Evolutionary conservation across 1,140 invertebrate species (phyloP).

Genomic region (Oryzaephilus surinamensis): DNA sequence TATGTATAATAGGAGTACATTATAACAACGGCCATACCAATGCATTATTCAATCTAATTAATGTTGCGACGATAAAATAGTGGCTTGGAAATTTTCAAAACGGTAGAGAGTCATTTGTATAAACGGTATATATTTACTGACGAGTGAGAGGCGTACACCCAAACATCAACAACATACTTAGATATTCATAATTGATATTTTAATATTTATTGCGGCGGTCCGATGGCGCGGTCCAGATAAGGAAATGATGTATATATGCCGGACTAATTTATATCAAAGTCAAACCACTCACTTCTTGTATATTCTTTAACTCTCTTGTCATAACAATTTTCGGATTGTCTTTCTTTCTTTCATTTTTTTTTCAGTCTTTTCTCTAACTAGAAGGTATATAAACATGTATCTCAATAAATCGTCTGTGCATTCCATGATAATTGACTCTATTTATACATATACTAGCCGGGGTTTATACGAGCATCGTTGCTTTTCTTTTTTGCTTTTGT

Average conservation of each 20-base stretch:
- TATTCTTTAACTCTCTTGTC: constrained; percentile 13
- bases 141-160: constrained; percentile 21
- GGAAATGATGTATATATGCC: constrained; percentile 16
- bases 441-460: constrained; percentile 15
- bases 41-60: too few relatives aligned
- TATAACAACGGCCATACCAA: too few relatives aligned
- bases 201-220: constrained; percentile 23
- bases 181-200: constrained; percentile 31
- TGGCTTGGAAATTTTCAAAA: too few relatives aligned
- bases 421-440: constrained; percentile 18
- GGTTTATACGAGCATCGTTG: too few relatives aligned
- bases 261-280: constrained; percentile 16
- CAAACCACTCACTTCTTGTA: too few relatives aligned
- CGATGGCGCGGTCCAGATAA: constrained; percentile 21
- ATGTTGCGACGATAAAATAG: too few relatives aligned
- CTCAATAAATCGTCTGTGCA: constrained; percentile 14
- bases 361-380: too few relatives aligned
- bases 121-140: too few relatives aligned
- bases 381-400: too few relatives aligned
- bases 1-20: too few relatives aligned
- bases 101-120: too few relatives aligned
- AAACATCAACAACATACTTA: constrained; percentile 23
- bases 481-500: constrained; percentile 3
- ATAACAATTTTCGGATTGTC: constrained; percentile 12
- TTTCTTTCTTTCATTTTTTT: constrained; percentile 6